These are phyloP conservation scores for Erynnis tages DNA, from an alignment of 2,888 invertebrate species.

Conservation along the genomic window DNA sequence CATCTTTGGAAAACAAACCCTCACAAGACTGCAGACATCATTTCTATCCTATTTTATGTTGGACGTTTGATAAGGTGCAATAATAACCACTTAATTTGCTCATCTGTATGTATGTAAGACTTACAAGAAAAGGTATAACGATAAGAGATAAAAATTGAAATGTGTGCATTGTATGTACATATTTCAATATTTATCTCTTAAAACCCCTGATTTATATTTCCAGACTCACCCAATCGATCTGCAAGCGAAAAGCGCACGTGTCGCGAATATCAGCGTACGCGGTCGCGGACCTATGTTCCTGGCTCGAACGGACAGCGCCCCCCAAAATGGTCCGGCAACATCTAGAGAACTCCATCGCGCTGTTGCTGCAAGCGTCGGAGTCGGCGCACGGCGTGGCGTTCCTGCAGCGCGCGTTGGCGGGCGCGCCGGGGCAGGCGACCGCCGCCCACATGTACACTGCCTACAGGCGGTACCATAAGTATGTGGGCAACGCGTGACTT, in stretches of 20 bases:
- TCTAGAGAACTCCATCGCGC: constrained; percentile 62
- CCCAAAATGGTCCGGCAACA: constrained; percentile 60
- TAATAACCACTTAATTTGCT: too few relatives aligned
- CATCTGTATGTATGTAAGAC: too few relatives aligned
- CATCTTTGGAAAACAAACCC: too few relatives aligned
- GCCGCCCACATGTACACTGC: constrained; percentile 65
- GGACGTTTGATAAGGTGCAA: too few relatives aligned
- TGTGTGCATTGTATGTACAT: too few relatives aligned
- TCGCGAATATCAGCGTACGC: constrained; percentile 69
- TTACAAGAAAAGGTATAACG: too few relatives aligned
- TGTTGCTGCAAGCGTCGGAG: constrained; percentile 63
- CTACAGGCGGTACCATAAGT: constrained; percentile 76
- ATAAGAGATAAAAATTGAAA: too few relatives aligned
- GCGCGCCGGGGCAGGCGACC: constrained; percentile 61
- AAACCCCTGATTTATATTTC: constrained; percentile 36
- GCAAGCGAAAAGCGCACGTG: constrained; percentile 67
- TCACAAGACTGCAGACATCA: too few relatives aligned
- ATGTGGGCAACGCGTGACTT: constrained; percentile 64
- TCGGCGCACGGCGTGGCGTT: constrained; percentile 64
- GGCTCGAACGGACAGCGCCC: constrained; percentile 57
- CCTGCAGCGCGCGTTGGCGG: constrained; percentile 60
- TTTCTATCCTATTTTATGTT: too few relatives aligned
- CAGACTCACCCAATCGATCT: constrained; percentile 70
- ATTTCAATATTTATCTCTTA: too few relatives aligned
- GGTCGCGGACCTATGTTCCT: constrained; percentile 63